phyloP scores from a whole-genome alignment of 1,140 invertebrate species.

The Aphaenogaster ashmeadi region DNA sequence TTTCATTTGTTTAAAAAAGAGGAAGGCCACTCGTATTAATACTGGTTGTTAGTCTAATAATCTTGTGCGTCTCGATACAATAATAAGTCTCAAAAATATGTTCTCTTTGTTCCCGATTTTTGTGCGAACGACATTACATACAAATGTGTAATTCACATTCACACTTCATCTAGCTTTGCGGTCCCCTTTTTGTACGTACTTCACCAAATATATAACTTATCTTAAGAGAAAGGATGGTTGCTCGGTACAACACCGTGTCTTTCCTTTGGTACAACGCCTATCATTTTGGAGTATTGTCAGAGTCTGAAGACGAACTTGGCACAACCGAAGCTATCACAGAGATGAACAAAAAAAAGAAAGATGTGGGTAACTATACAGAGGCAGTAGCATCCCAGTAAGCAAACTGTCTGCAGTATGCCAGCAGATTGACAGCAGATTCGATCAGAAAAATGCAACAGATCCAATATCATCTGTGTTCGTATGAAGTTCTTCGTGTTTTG shows the following conservation, averaged over 20 bases:
- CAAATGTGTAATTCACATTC: neutral
- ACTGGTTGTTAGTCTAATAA: constrained; percentile 78
- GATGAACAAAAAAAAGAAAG: constrained; percentile 27
- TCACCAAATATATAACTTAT: constrained; percentile 26
- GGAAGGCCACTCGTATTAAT: constrained; percentile 79
- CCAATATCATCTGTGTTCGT: too few relatives aligned
- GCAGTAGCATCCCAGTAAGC: too few relatives aligned
- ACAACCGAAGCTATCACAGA: constrained; percentile 71
- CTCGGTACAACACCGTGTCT: constrained; percentile 36
- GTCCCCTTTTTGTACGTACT: constrained; percentile 43
- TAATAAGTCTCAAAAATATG: constrained; percentile 78
- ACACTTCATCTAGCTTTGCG: neutral
- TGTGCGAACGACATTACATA: constrained; percentile 11
- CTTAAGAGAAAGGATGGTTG: constrained; percentile 48
- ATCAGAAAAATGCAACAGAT: too few relatives aligned
- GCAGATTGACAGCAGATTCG: too few relatives aligned
- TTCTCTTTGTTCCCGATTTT: constrained; percentile 35
- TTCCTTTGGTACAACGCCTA: constrained; percentile 55
- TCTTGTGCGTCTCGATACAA: constrained; percentile 70
- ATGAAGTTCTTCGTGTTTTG: too few relatives aligned
- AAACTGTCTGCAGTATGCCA: too few relatives aligned
- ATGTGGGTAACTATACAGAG: neutral
- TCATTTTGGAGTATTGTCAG: constrained; percentile 38
- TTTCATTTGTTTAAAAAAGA: constrained; percentile 61
- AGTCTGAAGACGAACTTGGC: constrained; percentile 65